Evolutionary conservation across 2,113 vertebrate genomes (phyloP).

Genomic region (Cygnus buccinator): DNA sequence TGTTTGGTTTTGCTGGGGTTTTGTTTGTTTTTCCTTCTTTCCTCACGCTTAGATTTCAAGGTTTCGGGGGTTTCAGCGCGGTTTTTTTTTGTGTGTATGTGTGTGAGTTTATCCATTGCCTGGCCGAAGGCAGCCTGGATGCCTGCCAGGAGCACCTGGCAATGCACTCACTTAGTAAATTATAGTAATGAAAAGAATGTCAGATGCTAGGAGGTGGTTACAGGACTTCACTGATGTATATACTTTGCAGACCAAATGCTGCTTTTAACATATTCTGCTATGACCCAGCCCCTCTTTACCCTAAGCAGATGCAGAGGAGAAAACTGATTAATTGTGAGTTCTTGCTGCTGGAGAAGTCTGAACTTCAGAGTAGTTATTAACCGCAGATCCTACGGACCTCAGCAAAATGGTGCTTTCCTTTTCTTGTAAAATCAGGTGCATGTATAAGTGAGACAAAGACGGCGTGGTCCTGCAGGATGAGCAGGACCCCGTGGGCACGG

Average conservation of each 20-base stretch:
- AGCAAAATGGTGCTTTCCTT: neutral
- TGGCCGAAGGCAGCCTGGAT: conserved; percentile 26
- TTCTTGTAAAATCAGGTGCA: neutral
- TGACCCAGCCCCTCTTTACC: neutral
- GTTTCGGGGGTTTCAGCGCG: neutral
- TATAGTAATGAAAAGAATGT: conserved; percentile 29
- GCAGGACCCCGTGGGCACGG: fast-evolving
- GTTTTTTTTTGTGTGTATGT: too few species aligned
- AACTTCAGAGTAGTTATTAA: neutral
- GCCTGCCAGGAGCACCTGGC: conserved; percentile 41
- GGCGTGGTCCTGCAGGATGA: neutral
- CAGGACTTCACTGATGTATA: neutral
- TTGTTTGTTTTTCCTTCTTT: fast-evolving
- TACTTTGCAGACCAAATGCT: conserved; percentile 8
- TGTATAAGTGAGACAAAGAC: fast-evolving
- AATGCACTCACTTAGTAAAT: conserved; percentile 45
- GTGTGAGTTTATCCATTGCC: neutral
- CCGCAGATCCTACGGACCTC: neutral
- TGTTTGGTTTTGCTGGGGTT: neutral
- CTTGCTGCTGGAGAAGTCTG: neutral
- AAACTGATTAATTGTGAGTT: conserved; percentile 4
- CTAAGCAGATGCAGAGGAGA: neutral
- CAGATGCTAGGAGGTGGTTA: conserved; percentile 7
- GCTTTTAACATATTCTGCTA: conserved; percentile 40
- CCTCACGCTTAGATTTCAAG: neutral